These are phyloP conservation scores for Lingula anatina DNA, from an alignment of 2,888 invertebrate species.

Conservation along the genomic window DNA sequence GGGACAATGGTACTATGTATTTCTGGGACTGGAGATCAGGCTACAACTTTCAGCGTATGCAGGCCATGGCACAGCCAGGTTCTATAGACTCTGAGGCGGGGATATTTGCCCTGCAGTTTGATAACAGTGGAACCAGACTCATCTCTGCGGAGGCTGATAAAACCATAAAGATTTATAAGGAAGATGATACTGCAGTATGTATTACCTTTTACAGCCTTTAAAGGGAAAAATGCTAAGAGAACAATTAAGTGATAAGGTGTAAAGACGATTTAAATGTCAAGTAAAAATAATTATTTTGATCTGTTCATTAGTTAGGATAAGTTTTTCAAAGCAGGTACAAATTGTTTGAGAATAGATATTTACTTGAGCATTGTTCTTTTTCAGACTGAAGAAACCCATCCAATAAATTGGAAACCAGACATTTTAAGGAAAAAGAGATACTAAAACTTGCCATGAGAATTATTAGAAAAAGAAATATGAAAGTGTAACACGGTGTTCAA, in stretches of 20 bases:
- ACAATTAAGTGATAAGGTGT: no score
- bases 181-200: slow-evolving; percentile 81
- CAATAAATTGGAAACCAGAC: slow-evolving; percentile 96
- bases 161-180: slow-evolving; percentile 97
- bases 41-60: slow-evolving; percentile 84
- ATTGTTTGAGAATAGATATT: no score
- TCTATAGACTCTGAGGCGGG: slow-evolving; percentile 99
- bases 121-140: slow-evolving; percentile 87
- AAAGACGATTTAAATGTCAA: no score
- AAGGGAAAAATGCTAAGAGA: no score
- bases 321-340: no score
- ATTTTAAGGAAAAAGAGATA: slow-evolving; percentile 88
- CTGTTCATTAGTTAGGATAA: no score
- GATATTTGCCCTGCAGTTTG: slow-evolving; percentile 91
- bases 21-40: slow-evolving; percentile 99
- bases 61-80: slow-evolving; percentile 94
- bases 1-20: slow-evolving; percentile 95
- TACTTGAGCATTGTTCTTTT: no score
- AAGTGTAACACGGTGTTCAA: no score
- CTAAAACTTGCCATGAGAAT: no score
- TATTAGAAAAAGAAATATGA: no score
- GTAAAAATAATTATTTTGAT: no score
- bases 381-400: slow-evolving; percentile 88
- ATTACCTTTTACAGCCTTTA: no score
- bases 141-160: slow-evolving; percentile 98